These are phyloP conservation scores for Corapipo altera DNA, from an alignment of 2,113 vertebrate genomes.

Conservation along the genomic window DNA sequence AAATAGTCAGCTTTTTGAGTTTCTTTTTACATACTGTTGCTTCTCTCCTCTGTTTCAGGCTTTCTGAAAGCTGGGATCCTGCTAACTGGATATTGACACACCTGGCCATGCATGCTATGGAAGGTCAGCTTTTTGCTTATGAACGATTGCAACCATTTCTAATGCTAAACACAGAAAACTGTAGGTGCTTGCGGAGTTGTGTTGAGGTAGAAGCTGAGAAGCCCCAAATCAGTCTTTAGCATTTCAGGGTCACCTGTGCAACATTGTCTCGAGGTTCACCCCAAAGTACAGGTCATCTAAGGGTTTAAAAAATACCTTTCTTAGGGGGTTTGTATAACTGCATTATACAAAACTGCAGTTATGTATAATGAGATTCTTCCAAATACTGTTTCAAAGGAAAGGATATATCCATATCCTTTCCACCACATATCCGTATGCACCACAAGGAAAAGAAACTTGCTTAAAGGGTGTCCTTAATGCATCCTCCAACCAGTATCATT, in stretches of 20 bases:
- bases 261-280: not conserved
- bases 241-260: not conserved
- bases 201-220: not conserved
- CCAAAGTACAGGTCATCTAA: not conserved
- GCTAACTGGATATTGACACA: too few species aligned
- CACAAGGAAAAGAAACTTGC: not conserved
- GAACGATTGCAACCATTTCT: not conserved
- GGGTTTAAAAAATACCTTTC: not conserved
- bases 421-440: too few species aligned
- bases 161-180: not conserved
- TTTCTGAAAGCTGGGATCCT: not conserved
- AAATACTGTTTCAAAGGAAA: not conserved
- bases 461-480: not conserved
- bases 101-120: fast-evolving
- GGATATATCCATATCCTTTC: not conserved
- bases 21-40: not conserved
- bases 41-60: not conserved
- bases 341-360: not conserved
- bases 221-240: not conserved
- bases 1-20: not conserved
- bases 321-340: not conserved
- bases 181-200: not conserved
- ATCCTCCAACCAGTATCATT: not conserved
- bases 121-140: not conserved
- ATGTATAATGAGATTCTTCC: not conserved